Conservation (phyloP, 2,113 vertebrate species). For the Sturnus vulgaris region DNA sequence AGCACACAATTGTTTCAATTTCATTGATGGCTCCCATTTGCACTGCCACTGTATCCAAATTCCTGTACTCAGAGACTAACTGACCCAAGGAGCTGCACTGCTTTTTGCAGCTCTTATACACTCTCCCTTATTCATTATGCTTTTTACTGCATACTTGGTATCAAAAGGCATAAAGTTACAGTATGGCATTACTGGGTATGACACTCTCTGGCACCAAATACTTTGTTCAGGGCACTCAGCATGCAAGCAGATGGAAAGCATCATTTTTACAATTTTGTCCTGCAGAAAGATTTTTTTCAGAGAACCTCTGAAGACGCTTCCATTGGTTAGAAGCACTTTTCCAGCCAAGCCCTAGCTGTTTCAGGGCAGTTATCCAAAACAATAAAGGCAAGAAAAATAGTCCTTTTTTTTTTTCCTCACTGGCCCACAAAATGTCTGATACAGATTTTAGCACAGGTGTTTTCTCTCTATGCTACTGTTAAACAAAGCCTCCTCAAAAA, state of each 20-base stretch:
- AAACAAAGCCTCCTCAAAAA: background rate
- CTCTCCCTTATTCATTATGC: background rate
- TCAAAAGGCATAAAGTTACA: background rate
- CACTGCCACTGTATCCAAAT: background rate
- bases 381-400: background rate
- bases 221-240: background rate
- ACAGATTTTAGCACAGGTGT: background rate
- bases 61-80: background rate
- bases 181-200: background rate
- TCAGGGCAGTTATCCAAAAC: background rate
- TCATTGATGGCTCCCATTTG: background rate
- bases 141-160: background rate
- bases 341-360: background rate
- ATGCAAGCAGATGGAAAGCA: background rate
- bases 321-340: background rate
- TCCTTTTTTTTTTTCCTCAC: background rate
- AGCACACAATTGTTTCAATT: background rate
- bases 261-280: background rate
- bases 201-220: background rate
- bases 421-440: background rate
- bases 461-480: background rate
- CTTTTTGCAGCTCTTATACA: background rate
- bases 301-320: background rate
- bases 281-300: background rate
- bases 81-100: background rate